Evolutionary conservation across 2,113 vertebrate species (phyloP), one percentile per base, ranked within the genome.

Genomic region (Bos indicus): DNA sequence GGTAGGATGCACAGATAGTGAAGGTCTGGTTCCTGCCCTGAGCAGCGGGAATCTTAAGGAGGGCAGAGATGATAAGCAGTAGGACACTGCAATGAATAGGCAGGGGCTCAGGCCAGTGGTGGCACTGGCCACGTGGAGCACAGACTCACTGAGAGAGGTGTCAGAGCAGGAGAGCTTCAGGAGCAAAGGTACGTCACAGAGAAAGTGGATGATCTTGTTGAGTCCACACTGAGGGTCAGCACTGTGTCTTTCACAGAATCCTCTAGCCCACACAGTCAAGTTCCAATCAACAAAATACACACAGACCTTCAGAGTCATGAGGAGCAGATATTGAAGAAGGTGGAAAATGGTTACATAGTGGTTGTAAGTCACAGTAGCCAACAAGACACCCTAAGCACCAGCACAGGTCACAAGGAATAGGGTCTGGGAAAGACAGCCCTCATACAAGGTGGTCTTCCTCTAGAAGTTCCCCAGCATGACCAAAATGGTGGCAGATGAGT

Each of bases 301-400:
- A 36, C 96, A 97, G 16, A 94, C 57, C 30, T 64, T 91, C 23
- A 51, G 64, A n/a, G 86, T 98, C 95, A 98, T 96, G 64, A 97
- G 85, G 4, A 92, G 33, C 14, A 67, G 92, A 10, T 98, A 98
- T 5, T 77, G 95, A 43, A 97, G 84, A 36, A 97, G 95, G 11
- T 43, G 33, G 30, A 95, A 95, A 59, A 97, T 98, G 85, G 98
- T 97, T 8, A 94, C 94, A 23, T 81, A 97, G 40, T 74, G 77
- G 57, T 98, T 97, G 93, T 98, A 98, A 36, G 98, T 95, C 97
- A 97, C 97, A 40, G 92, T 62, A 6, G 96, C 92, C 92, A 97
- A 54, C 0, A 97, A 48, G 19, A 88, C 59, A 78, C 87, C 4
- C 3, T 96, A 90, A 12, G 67, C 28, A 11, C 43, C 81, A 36